Evolutionary conservation across 2,888 invertebrate genomes (phyloP), one percentile per base, ranked within the genome.

Genomic region (Platycheirus rosarum): DNA sequence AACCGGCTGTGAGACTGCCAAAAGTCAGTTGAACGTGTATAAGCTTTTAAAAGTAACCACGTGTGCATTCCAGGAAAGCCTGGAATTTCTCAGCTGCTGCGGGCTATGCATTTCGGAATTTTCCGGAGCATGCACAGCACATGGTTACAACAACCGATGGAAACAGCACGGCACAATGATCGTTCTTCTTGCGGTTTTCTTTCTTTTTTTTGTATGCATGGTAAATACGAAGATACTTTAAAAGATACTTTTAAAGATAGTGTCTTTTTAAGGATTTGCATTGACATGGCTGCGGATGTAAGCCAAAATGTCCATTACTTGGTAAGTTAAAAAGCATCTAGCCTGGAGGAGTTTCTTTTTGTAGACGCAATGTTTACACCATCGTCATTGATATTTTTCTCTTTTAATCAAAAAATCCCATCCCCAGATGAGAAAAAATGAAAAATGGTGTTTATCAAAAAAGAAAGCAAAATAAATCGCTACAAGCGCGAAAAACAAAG

Each of bases 61-160:
- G 60, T 60, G 60, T 60, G 60, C 60, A 60, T 60, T 60, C 60
- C 60, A 60, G n/a, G 44, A 60, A 44, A 44, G 42, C 29, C 60
- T 26, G 18, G 44, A 60, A 60, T 60, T 44, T 26, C 60, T 44
- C 60, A 60, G 44, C 60, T 60, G 60, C 60, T 60, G 29, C 16
- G 16, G 44, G 44, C 60, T 32, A 60, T 60, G 60, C 60, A 60
- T 60, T 60, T 60, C 13, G 26, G n/a, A 44, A 60, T 60, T 60
- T 44, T 18, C 40, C 29, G 26, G 57, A n/a, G n/a, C n/a, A n/a
- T n/a, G n/a, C 60, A n/a, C 6, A 26, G 3, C 26, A 16, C 35
- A 18, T 48, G n/a, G 23, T 3, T 2, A 49, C 40, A 7, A 0
- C 11, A n/a, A 16, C 26, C 14, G 11, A 14, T 26, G 2, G 26